Conservation (phyloP, 2,888 invertebrate species). For the Epsilonema sp. region DNA sequence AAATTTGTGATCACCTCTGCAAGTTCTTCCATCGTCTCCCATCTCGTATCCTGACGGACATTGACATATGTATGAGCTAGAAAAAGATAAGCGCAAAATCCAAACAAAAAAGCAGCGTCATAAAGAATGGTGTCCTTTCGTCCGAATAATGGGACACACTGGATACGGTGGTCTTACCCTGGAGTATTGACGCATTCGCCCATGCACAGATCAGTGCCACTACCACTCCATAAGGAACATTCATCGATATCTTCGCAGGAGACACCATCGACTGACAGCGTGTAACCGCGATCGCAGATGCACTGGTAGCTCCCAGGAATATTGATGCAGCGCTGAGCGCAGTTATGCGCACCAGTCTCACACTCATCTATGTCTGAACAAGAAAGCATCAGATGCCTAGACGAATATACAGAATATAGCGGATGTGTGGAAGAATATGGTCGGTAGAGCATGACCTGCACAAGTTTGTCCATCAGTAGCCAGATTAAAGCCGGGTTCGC, state of each 20-base stretch:
- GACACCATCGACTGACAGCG: slow-evolving; percentile 50
- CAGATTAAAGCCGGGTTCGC: slow-evolving; percentile 40
- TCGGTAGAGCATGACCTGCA: too few relatives aligned
- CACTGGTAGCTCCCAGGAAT: slow-evolving; percentile 72
- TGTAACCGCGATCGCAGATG: slow-evolving; percentile 61
- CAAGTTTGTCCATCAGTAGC: slow-evolving; percentile 29
- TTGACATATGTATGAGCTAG: slow-evolving; percentile 24
- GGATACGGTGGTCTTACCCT: too few relatives aligned
- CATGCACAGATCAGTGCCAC: slow-evolving; percentile 29
- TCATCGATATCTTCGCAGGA: slow-evolving; percentile 55
- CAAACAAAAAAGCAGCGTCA: too few relatives aligned
- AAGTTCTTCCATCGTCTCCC: slow-evolving; percentile 24
- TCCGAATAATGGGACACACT: too few relatives aligned
- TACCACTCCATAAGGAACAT: slow-evolving; percentile 38
- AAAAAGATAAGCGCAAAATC: too few relatives aligned
- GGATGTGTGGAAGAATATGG: too few relatives aligned
- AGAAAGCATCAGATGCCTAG: too few relatives aligned
- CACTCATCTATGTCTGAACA: slow-evolving; percentile 50
- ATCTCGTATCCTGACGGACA: slow-evolving; percentile 25
- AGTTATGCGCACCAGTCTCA: slow-evolving; percentile 35
- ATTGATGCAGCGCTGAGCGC: slow-evolving; percentile 74
- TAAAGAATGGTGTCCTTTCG: too few relatives aligned
- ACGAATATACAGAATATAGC: too few relatives aligned
- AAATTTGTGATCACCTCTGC: slow-evolving; percentile 38
- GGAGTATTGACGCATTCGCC: slow-evolving; percentile 26